phyloP scores from a whole-genome alignment of 2,113 vertebrate species.

The Harpagus bidentatus region DNA sequence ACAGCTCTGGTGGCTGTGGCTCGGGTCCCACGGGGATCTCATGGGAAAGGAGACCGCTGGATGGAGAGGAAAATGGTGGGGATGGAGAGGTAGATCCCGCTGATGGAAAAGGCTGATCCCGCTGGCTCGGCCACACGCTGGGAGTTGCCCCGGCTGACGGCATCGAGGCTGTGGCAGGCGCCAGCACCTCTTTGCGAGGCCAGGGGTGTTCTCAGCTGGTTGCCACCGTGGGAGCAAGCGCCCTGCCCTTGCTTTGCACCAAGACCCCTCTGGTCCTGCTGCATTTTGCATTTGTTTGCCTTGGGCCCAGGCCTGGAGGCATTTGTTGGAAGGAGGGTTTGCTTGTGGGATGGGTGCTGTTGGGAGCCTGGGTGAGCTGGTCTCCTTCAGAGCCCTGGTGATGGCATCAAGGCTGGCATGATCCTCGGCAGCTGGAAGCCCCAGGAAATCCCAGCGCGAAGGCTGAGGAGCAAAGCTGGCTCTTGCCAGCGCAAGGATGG shows the following conservation, averaged over 20 bases:
- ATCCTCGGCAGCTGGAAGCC: not conserved
- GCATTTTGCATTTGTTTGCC: rapidly evolving
- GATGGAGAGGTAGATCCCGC: not conserved
- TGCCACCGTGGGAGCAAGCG: not conserved
- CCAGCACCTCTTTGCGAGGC: not conserved
- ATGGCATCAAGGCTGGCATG: not conserved
- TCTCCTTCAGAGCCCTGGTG: not conserved
- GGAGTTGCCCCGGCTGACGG: rapidly evolving
- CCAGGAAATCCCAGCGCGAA: not conserved
- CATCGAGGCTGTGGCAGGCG: rapidly evolving
- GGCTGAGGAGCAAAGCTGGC: not conserved
- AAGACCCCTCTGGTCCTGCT: not conserved
- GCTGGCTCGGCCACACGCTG: rapidly evolving
- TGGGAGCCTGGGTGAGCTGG: not conserved
- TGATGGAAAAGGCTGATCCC: not conserved
- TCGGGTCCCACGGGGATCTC: not conserved
- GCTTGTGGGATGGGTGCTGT: not conserved
- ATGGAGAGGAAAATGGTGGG: not conserved
- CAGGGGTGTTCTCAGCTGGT: not conserved
- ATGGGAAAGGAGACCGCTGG: rapidly evolving
- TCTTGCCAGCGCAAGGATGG: not conserved
- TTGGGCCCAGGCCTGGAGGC: not conserved
- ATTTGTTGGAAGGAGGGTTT: no score
- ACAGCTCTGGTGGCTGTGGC: not conserved
- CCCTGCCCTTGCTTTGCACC: not conserved